Evolutionary conservation across 1,140 invertebrate genomes (phyloP), one percentile per base, ranked within the genome.

Genomic region (Protaetia brevitarsis): DNA sequence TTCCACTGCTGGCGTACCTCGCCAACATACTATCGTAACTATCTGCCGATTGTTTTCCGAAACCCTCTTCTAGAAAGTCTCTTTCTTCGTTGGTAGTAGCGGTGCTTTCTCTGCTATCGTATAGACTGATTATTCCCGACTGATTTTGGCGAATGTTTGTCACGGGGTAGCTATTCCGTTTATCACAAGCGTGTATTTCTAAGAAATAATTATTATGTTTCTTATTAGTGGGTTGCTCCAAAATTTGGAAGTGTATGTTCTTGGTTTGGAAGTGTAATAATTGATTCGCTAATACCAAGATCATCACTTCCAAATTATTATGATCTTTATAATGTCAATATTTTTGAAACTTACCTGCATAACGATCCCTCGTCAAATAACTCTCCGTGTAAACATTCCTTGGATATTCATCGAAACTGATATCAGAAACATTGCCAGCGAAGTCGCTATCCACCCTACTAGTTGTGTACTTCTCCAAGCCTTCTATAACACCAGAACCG

Each of bases 11-110:
- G 16, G 41, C 19, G 5, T 51, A 51, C 11, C 41, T 16, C 6
- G 21, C 41, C 19, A 51, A 51, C 41, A 51, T 51, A 23, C 41
- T 51, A 23, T 51, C 41, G 41, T 51, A 51, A 23, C 41, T 51
- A 6, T 51, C 41, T 3, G 11, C 7, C 3, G 41, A 11, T 10
- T 8, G 10, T 1, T 51, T 51, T 1, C 6, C 19, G 6, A 51
- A 51, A 23, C 41, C 41, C 1, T 51, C 19, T 0, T 51, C 41
- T 3, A 51, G 16, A 10, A 51, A 51, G 16, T 51, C 41, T 10
- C 19, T 34, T n/a, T 6, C 31, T 34, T 34, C 31, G 31, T 7
- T 7, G 31, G 31, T 34, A 7, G n/a, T 13, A 31, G 26, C 30
- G 26, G 7, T 10, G 11, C 29, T 59, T n/a, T 59, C 30, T 7